Conservation (phyloP, 2,113 vertebrate genomes). For the Corythaixoides concolor region DNA sequence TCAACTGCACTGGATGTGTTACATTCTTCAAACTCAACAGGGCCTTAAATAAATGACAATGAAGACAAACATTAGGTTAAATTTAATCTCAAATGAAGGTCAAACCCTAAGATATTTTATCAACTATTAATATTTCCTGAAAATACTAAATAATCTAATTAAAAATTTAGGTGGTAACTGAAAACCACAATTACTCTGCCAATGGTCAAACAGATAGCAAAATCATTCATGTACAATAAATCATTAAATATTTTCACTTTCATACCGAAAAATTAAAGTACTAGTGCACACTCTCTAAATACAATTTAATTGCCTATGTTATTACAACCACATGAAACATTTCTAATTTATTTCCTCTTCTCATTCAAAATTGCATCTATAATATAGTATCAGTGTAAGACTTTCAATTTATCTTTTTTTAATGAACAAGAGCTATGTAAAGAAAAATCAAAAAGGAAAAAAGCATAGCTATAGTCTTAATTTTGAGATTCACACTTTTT, state of each 20-base stretch:
- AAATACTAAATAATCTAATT: not conserved
- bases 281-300: not conserved
- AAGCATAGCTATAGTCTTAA: not conserved
- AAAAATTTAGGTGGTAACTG: not conserved
- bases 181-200: not conserved
- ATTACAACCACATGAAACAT: not conserved
- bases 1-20: constrained; percentile 88
- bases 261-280: not conserved
- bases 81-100: no score
- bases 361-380: not conserved
- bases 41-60: constrained; percentile 71
- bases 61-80: not conserved
- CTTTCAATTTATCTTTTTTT: not conserved
- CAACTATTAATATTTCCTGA: not conserved
- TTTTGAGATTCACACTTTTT: not conserved
- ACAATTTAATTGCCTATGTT: not conserved
- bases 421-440: not conserved
- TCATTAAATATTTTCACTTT: not conserved
- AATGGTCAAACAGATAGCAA: not conserved
- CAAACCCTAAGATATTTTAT: not conserved
- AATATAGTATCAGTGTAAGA: not conserved
- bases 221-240: not conserved
- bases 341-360: not conserved
- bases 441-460: not conserved
- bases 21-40: constrained; percentile 97